Evolutionary conservation across 2,797 vertebrate species (phyloP), one percentile per base, ranked within the genome.

Genomic region (Propithecus perrieri): DNA sequence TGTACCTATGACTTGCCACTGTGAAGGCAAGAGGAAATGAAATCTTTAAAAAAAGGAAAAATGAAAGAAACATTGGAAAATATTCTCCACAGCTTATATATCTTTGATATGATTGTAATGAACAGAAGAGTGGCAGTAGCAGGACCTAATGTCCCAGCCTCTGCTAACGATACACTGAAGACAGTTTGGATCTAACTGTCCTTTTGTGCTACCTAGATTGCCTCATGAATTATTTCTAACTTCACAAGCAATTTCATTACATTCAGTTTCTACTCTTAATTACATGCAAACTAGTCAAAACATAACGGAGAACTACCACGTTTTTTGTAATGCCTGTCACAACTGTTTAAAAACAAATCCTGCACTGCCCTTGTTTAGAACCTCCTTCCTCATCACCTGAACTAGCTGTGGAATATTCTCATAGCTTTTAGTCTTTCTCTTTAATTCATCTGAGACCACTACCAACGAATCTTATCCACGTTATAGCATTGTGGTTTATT

Each of bases 21-120:
- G 17, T 87, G 59, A 86, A 90, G 53, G 84, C 2, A 43, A 69
- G 43, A 85, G 41, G 67, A 76, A 87, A 85, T 89, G n/a, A 86
- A 30, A 93, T 83, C 69, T 75, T 89, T 53, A 41, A 63, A 11
- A 63, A 71, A 86, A 81, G 55, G 50, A 28, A 57, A 91, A 80
- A 79, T 55, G 5, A 93, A 88, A 74, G 55, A 78, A 85, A 90
- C 93, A 85, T 38, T 75, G 17, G 12, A 94, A 94, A 84, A 3
- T 59, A 28, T 35, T 61, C 59, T 81, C 75, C 46, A 35, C 33
- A 90, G 17, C 4, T 53, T 85, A 7, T 57, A 12, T 59, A n/a
- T 80, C 15, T n/a, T 18, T 63, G 41, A 30, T 30, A n/a, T 81
- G 38, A 78, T 0, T 20, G 2, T 43, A 13, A 13, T 61, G 35